Percentiles rank a stretch among this genome's conserved stretches.
Conservation (phyloP, 1,140 invertebrate species). For the Bacillus rossius region DNA sequence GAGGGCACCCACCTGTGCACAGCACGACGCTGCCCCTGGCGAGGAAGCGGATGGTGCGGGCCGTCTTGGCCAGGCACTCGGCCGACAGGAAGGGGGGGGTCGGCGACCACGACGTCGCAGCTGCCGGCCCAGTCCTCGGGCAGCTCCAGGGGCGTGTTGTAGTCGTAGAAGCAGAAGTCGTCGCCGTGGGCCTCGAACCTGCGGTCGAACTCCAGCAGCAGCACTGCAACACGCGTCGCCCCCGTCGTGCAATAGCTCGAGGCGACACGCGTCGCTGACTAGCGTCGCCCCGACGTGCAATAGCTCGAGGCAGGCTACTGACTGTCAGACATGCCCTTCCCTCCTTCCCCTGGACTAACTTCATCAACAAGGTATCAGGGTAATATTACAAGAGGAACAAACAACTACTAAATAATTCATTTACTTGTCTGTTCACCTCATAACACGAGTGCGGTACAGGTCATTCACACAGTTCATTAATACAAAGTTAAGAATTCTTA, state of each 20-base stretch:
- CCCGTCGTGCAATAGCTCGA: too few species aligned
- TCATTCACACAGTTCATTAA: too few species aligned
- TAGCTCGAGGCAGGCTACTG: background rate
- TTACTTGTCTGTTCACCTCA: too few species aligned
- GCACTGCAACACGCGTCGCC: constrained; percentile 67
- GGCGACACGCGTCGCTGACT: constrained; percentile 17
- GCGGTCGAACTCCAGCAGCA: constrained; percentile 74
- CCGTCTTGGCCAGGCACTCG: constrained; percentile 85
- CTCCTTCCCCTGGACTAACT: background rate
- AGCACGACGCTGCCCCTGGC: constrained; percentile 77
- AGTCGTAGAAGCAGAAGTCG: constrained; percentile 88
- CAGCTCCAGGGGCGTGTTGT: constrained; percentile 70
- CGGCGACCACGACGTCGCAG: constrained; percentile 85
- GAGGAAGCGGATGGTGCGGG: constrained; percentile 71
- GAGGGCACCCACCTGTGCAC: constrained; percentile 67
- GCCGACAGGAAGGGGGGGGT: constrained; percentile 93
- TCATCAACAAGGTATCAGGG: too few species aligned
- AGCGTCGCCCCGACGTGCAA: background rate
- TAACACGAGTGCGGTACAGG: too few species aligned
- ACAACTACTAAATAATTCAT: too few species aligned
- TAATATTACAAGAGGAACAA: too few species aligned
- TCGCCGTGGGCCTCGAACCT: constrained; percentile 71
- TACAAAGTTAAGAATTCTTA: too few species aligned
- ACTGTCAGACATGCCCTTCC: background rate
- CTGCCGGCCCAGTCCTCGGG: constrained; percentile 50